phyloP scores from a whole-genome alignment of 2,113 vertebrate genomes.

The Catharus fuscescens region DNA sequence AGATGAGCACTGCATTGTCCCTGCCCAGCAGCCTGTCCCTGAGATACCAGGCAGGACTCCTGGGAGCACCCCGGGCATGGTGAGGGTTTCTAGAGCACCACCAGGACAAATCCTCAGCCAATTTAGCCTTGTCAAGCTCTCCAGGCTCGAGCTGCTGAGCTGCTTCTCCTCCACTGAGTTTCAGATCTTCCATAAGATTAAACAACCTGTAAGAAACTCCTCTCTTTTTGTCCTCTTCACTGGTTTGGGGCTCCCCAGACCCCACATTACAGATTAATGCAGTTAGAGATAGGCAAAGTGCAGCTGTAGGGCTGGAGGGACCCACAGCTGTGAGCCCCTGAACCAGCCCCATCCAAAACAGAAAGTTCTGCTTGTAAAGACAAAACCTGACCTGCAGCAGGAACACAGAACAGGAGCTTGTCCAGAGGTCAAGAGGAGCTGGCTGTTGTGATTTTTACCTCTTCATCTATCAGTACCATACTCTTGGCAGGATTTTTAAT shows the following conservation, averaged over 20 bases:
- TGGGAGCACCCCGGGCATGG: neutral
- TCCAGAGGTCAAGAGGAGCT: neutral
- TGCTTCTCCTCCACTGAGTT: neutral
- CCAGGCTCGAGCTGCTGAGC: neutral
- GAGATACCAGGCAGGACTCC: neutral
- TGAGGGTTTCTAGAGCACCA: neutral
- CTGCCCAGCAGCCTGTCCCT: neutral
- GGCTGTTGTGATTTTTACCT: neutral
- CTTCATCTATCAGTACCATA: neutral
- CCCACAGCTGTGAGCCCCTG: neutral
- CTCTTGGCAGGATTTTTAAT: neutral
- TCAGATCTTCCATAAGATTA: neutral
- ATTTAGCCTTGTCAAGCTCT: neutral
- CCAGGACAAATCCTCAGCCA: neutral
- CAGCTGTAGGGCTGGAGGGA: neutral
- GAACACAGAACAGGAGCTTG: neutral
- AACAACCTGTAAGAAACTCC: neutral
- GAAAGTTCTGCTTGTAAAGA: neutral
- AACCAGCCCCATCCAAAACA: neutral
- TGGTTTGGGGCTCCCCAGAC: neutral
- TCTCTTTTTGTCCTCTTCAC: neutral
- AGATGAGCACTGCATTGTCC: rapidly evolving
- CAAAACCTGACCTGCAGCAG: neutral
- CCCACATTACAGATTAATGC: neutral
- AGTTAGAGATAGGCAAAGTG: neutral